A percentile compares a stretch with the other conserved stretches of the same genome.
Evolutionary conservation across 1,140 invertebrate genomes (phyloP).

Genomic region (Caerostris darwini): DNA sequence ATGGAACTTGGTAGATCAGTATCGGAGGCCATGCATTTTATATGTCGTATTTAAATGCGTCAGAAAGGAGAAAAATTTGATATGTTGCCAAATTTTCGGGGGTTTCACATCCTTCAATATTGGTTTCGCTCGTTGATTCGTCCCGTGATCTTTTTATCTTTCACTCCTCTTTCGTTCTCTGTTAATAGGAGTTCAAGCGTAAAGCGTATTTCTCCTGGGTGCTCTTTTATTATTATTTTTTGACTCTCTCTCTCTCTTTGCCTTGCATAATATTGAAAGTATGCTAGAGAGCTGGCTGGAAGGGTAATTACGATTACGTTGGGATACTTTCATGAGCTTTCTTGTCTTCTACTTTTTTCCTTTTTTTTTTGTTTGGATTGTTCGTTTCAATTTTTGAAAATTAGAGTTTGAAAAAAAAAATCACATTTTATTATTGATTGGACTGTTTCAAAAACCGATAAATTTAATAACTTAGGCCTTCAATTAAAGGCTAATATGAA

Average conservation of each 20-base stretch:
- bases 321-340: not conserved
- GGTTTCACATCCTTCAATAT: conserved; percentile 73
- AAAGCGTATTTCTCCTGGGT: not conserved
- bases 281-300: not conserved
- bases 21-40: conserved; percentile 74
- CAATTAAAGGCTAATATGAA: too few species aligned
- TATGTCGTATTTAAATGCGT: conserved; percentile 66
- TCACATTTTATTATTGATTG: too few species aligned
- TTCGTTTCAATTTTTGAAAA: conserved; percentile 9
- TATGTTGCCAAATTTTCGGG: conserved; percentile 76
- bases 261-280: conserved; percentile 25
- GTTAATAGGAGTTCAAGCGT: conserved; percentile 62
- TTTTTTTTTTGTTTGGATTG: not conserved
- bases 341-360: not conserved
- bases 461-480: too few species aligned
- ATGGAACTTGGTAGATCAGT: conserved; percentile 69
- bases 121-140: conserved; percentile 56
- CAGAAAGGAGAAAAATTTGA: conserved; percentile 61
- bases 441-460: too few species aligned
- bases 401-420: too few species aligned
- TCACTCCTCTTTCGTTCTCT: not conserved
- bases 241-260: not conserved
- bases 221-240: not conserved
- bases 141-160: conserved; percentile 54
- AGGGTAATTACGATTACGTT: conserved; percentile 50